These are phyloP conservation scores for Drosophila pachea DNA, from an alignment of 1,140 invertebrate species.

Conservation along the genomic window DNA sequence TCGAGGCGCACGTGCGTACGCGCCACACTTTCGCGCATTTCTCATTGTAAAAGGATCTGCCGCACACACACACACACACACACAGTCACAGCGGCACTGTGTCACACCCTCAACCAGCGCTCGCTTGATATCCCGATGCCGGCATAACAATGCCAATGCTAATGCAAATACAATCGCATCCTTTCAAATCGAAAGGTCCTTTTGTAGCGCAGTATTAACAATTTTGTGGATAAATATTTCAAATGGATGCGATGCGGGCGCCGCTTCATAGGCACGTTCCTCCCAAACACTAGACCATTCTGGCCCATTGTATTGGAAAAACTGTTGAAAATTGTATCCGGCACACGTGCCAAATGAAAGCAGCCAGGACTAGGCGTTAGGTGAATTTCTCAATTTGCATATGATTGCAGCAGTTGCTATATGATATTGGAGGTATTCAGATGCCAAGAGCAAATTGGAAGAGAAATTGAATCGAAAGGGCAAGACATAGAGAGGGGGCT, in stretches of 20 bases:
- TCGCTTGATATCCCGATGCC: slow-evolving; percentile 63
- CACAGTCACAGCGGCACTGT: neutral
- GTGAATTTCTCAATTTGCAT: slow-evolving; percentile 34
- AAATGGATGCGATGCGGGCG: slow-evolving; percentile 62
- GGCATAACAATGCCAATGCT: slow-evolving; percentile 69
- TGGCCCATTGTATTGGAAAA: slow-evolving; percentile 29
- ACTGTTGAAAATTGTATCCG: slow-evolving; percentile 67
- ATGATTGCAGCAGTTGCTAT: slow-evolving; percentile 3
- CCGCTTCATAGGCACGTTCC: slow-evolving; percentile 30
- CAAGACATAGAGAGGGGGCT: too few species aligned
- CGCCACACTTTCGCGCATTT: slow-evolving; percentile 73
- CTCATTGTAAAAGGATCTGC: slow-evolving; percentile 57
- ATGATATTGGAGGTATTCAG: neutral
- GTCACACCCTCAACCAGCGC: slow-evolving; percentile 59
- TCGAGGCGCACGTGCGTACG: slow-evolving; percentile 64
- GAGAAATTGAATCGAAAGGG: neutral
- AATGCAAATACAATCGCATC: slow-evolving; percentile 77
- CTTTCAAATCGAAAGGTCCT: slow-evolving; percentile 58
- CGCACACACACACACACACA: slow-evolving; percentile 20
- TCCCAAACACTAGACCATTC: slow-evolving; percentile 13
- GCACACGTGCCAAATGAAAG: slow-evolving; percentile 73
- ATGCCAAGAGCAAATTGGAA: neutral
- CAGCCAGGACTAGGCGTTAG: slow-evolving; percentile 48
- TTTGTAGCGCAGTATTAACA: slow-evolving; percentile 66
- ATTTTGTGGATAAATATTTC: slow-evolving; percentile 60